These are phyloP conservation scores for Xiphorhynchus elegans DNA, from an alignment of 2,113 vertebrate genomes.

Conservation along the genomic window DNA sequence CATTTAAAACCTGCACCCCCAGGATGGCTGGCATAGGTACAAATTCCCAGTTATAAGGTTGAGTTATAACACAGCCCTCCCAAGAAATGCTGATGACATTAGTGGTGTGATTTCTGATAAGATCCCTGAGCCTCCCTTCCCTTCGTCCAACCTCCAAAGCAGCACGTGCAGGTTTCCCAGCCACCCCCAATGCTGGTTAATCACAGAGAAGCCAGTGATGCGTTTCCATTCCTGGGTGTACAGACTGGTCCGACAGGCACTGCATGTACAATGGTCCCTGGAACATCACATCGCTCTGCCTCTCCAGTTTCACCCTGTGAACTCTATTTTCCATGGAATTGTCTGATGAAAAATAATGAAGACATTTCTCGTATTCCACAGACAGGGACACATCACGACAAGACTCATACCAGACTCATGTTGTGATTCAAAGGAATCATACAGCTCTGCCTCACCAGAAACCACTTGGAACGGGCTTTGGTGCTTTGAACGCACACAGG, in stretches of 20 bases:
- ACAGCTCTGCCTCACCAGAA: conserved; percentile 38
- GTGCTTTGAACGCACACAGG: not conserved
- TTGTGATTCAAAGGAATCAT: conserved; percentile 33
- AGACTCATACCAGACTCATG: conserved; percentile 38
- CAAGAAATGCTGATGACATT: not conserved
- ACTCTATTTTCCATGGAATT: not conserved
- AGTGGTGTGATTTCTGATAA: not conserved
- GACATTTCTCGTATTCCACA: conserved; percentile 40
- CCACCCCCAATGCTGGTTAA: not conserved
- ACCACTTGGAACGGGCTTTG: conserved; percentile 28
- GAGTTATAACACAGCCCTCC: conserved; percentile 71
- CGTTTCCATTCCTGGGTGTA: not conserved
- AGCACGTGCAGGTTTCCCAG: not conserved
- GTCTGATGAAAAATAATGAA: conserved; percentile 17
- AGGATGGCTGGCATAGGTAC: conserved; percentile 62
- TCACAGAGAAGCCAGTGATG: not conserved
- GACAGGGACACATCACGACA: not conserved
- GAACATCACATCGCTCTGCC: not conserved
- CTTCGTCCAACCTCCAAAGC: not conserved
- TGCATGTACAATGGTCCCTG: not conserved
- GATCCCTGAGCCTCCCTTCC: not conserved
- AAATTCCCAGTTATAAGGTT: conserved; percentile 63
- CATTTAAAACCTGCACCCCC: conserved; percentile 74
- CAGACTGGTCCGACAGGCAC: not conserved
- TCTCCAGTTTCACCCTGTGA: not conserved